Conservation (phyloP, 2,888 invertebrate genomes). For the Cephus rjabovi region DNA sequence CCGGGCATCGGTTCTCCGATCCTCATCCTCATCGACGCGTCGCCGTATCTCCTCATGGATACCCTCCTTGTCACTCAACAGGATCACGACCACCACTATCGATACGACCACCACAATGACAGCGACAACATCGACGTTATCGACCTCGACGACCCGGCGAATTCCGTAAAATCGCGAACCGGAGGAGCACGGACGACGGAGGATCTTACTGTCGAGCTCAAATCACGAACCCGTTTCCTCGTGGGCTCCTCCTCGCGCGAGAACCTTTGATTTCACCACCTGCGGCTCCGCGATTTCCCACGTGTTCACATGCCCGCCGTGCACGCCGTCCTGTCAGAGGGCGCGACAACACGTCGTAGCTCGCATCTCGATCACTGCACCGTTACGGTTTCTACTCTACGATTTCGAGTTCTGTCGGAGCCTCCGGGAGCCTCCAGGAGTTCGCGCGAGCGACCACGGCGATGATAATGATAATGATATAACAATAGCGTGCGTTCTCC, state of each 20-base stretch:
- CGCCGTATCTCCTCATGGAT: constrained; percentile 26
- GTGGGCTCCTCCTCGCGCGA: constrained; percentile 3
- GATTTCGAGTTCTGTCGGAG: neutral
- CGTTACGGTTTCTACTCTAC: neutral
- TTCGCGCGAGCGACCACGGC: constrained; percentile 40
- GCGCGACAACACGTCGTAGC: constrained; percentile 31
- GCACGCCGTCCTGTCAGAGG: constrained; percentile 36
- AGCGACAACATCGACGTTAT: neutral
- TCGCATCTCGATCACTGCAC: constrained; percentile 22
- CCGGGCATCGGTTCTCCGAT: constrained; percentile 24
- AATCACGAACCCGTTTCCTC: constrained; percentile 8
- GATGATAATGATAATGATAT: constrained; percentile 63
- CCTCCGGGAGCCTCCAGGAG: constrained; percentile 1
- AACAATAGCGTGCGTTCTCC: constrained; percentile 67
- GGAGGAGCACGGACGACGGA: constrained; percentile 10
- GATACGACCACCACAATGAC: neutral
- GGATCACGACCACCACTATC: neutral
- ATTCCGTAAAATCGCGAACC: neutral
- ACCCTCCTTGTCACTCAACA: neutral
- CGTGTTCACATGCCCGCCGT: constrained; percentile 42
- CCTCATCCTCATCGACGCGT: constrained; percentile 39
- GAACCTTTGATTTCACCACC: constrained; percentile 8
- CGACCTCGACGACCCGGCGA: neutral
- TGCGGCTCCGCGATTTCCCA: constrained; percentile 28
- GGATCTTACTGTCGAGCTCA: constrained; percentile 12